Evolutionary conservation across 2,113 vertebrate genomes (phyloP), one percentile per base, ranked within the genome.

Genomic region (Spea multiplicata): DNA sequence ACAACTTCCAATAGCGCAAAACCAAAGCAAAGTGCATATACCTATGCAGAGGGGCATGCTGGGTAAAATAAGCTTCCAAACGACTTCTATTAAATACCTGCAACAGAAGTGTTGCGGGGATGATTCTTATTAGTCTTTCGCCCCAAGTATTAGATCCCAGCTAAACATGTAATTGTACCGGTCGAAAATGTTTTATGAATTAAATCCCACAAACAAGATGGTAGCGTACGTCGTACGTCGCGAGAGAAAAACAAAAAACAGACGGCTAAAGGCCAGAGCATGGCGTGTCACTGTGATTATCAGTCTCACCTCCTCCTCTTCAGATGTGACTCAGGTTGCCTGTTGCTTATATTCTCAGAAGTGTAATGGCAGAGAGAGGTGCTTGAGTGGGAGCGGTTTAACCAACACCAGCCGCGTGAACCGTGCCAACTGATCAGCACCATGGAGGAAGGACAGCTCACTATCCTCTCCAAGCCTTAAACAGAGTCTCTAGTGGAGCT

Each of bases 381-480:
- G 45, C 45, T 71, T 30, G 5, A 3, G 44, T 14, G 14, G 6
- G 49, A 4, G 65, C 13, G 62, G 4, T 44, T 62, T 14, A 6
- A 17, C 17, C 3, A 66, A 2, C 48, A 16, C 48, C 59, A 47
- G 70, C 61, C 59, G 71, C 44, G 61, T 46, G n/a, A 3, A 4
- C 4, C 12, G 8, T n/a, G 45, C 14, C 8, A 13, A 4, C n/a
- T 17, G 30, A 74, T 80, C 78, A 80, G 78, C 71, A 80, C 78
- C 71, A 48, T 5, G 46, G 52, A 30, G 59, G 70, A 57, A 50
- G 30, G 69, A 79, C 77, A 79, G 77, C 67, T 68, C 74, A 52
- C 48, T 3, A 4, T 57, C 5, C 46, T 52, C 17, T 45, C 69
- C 4, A 2, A 5, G n/a, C n/a, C 59, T 46, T 16, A 5, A 9